These are phyloP conservation scores for Taurulus bubalis DNA, from an alignment of 2,113 vertebrate genomes.

Conservation along the genomic window DNA sequence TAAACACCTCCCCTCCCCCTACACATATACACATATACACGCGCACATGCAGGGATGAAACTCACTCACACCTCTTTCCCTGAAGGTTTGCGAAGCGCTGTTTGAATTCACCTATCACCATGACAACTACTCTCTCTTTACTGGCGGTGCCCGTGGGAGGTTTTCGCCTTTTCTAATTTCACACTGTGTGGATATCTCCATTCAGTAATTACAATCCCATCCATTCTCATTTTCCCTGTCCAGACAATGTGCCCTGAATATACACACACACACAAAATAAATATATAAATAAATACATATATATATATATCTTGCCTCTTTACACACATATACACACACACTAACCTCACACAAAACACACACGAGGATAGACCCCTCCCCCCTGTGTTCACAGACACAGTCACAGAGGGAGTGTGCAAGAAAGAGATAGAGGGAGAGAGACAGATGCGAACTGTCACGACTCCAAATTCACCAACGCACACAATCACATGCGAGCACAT, in stretches of 20 bases:
- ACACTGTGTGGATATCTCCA: slow-evolving; percentile 84
- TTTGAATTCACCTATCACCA: slow-evolving; percentile 81
- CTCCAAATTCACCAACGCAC: slow-evolving; percentile 55
- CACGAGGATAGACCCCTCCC: slow-evolving; percentile 6
- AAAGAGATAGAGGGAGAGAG: slow-evolving; percentile 55
- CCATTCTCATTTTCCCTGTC: slow-evolving; percentile 81
- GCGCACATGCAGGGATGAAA: neutral
- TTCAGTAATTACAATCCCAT: slow-evolving; percentile 82
- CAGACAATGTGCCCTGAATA: slow-evolving; percentile 75
- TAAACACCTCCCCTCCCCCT: slow-evolving; percentile 33
- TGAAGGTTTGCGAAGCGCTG: slow-evolving; percentile 70
- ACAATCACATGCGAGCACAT: slow-evolving; percentile 58
- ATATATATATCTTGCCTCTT: slow-evolving; percentile 39
- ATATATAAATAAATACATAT: neutral
- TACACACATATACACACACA: slow-evolving; percentile 49
- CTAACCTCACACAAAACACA: slow-evolving; percentile 31
- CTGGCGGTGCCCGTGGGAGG: slow-evolving; percentile 74
- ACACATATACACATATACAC: slow-evolving; percentile 1
- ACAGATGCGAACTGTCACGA: slow-evolving; percentile 70
- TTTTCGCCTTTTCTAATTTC: slow-evolving; percentile 83
- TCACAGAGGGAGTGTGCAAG: slow-evolving; percentile 9
- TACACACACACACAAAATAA: slow-evolving; percentile 28
- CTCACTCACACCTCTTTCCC: slow-evolving; percentile 65
- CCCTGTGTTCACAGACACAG: slow-evolving; percentile 35
- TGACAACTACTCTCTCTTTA: slow-evolving; percentile 80